A percentile compares a stretch with the other conserved stretches of the same genome.
These are phyloP conservation scores for Chironomus striatipennis DNA, from an alignment of 1,140 invertebrate species.

Conservation along the genomic window DNA sequence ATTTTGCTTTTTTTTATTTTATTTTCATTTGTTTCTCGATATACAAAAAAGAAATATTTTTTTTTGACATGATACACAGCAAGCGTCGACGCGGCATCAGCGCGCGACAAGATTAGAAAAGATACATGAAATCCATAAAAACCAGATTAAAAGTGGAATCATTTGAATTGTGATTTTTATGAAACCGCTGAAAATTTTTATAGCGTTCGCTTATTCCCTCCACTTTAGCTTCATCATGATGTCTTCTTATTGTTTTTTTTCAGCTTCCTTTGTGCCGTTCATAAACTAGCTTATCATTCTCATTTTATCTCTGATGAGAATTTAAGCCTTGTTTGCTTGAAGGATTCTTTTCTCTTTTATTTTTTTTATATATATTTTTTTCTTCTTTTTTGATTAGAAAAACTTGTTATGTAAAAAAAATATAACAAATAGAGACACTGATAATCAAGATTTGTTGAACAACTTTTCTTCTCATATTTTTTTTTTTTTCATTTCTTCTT, in stretches of 20 bases:
- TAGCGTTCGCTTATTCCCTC: not conserved
- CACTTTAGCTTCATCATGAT: not conserved
- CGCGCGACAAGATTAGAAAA: conserved; percentile 17
- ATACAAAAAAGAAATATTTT: too few relatives aligned
- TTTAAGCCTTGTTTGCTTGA: not conserved
- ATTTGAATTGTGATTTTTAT: conserved; percentile 23
- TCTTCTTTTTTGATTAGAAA: not conserved
- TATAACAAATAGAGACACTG: not conserved
- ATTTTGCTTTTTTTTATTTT: not conserved
- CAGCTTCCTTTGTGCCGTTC: not conserved
- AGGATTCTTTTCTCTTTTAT: not conserved
- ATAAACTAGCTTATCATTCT: conserved; percentile 14
- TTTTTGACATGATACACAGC: too few relatives aligned
- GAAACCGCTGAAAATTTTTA: conserved; percentile 18
- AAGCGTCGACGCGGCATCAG: not conserved
- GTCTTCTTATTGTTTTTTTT: conserved; percentile 16
- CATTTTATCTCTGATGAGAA: not conserved
- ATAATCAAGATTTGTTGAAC: not conserved
- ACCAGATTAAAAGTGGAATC: conserved; percentile 22
- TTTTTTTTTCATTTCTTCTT: not conserved
- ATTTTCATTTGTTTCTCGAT: too few relatives aligned
- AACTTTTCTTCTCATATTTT: not conserved
- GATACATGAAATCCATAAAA: conserved; percentile 22
- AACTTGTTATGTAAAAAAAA: too few relatives aligned
- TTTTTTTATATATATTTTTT: not conserved